Percentiles rank a stretch among this genome's conserved stretches.
phyloP scores from a whole-genome alignment of 1,140 invertebrate species.

The Whitmania pigra region DNA sequence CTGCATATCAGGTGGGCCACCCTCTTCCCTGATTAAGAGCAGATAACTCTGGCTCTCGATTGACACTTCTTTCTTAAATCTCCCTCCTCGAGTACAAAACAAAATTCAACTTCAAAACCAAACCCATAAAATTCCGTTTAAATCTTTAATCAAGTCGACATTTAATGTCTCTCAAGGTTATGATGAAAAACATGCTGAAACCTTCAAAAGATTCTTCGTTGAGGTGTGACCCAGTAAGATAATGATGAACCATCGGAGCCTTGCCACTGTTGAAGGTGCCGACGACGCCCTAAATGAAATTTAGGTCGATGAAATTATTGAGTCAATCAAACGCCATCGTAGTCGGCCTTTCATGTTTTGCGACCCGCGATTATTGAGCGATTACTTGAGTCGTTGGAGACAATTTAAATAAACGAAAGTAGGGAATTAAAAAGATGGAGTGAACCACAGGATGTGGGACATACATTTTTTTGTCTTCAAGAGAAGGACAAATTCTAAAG shows the following conservation, averaged over 20 bases:
- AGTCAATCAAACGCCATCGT: too few relatives aligned
- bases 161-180: neutral
- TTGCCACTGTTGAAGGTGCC: slow-evolving; percentile 91
- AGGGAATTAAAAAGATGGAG: too few relatives aligned
- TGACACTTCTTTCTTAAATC: slow-evolving; percentile 95
- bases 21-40: slow-evolving; percentile 90
- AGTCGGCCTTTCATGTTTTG: too few relatives aligned
- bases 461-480: too few relatives aligned
- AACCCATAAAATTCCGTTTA: neutral
- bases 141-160: neutral
- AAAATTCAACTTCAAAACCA: slow-evolving; percentile 7
- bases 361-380: too few relatives aligned
- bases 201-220: slow-evolving; percentile 94
- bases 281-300: slow-evolving; percentile 60
- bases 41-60: slow-evolving; percentile 92
- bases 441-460: too few relatives aligned
- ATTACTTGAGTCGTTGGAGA: too few relatives aligned
- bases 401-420: too few relatives aligned
- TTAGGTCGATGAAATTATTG: too few relatives aligned
- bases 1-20: slow-evolving; percentile 83
- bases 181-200: slow-evolving; percentile 26
- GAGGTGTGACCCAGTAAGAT: slow-evolving; percentile 92
- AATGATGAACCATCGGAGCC: slow-evolving; percentile 89
- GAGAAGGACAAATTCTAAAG: too few relatives aligned
- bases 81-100: slow-evolving; percentile 57